Base-by-base conservation (phyloP, 1,140 invertebrate genomes). In the Drosophila biarmipes region DNA sequence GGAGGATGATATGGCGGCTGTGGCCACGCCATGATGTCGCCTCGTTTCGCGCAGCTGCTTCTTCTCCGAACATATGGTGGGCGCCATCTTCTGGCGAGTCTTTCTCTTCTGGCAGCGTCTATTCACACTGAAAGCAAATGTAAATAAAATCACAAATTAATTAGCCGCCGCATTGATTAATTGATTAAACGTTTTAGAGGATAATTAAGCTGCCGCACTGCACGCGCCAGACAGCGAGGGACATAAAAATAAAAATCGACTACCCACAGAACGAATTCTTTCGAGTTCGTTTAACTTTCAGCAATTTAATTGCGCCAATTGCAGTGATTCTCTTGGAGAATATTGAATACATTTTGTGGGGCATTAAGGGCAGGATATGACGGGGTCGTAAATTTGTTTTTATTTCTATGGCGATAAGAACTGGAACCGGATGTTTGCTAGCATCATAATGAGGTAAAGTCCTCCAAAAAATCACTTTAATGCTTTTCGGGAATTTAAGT, bases 11-110 rank as follows among this genome's bases (percentile, higher is more conserved):
- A 69, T 77, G 64, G 54, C 59, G 24, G 61, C 51, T 62, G 59
- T 38, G 64, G 58, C 57, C 52, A 43, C 58, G 84, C 59, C 62
- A 59, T 61, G 55, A 76, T 54, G 74, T 45, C 84, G 78, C 48
- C 73, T 29, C 29, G 74, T 45, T 4, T 71, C 57, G 15, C 68
- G 66, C 54, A 87, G 45, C 73, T 77, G 73, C 46, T 89, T 89
- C 21, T 87, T 89, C 42, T 89, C 75, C 14, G 76, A 89, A 35
- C 84, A 87, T 68, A 87, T 78, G 56, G 84, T 87, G 52, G 84
- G 84, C 46, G 84, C 67, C 84, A 87, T 87, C 64, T 27, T 48
- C 35, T 31, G 21, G 10, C 24, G 6, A 1, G 55, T 40, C 58
- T 49, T 12, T 37, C n/a, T 34, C 8, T 43, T 10, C 14, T 14